Percentiles rank a stretch among this genome's conserved stretches.
Conservation (phyloP, 2,113 vertebrate species). For the Halcyon malimbica region DNA sequence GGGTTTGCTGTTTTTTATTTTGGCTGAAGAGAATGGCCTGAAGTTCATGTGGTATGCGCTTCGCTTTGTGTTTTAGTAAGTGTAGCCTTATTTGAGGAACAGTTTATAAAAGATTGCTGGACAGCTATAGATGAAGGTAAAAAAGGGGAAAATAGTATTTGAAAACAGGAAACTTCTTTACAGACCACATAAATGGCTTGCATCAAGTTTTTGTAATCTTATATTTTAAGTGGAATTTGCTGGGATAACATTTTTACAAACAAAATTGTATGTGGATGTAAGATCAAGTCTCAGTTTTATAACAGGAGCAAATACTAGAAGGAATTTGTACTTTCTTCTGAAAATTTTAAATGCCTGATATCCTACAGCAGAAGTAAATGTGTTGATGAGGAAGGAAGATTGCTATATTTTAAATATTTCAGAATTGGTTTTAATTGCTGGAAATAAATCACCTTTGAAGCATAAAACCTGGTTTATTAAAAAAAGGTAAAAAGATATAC, state of each 20-base stretch:
- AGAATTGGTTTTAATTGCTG: constrained; percentile 5
- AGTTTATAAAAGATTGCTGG: not conserved
- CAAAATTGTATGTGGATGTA: not conserved
- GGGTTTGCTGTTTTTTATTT: not conserved
- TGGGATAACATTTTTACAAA: not conserved
- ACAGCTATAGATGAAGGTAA: not conserved
- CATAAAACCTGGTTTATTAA: not conserved
- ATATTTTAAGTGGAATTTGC: not conserved
- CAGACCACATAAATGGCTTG: not conserved
- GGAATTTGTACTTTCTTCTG: not conserved
- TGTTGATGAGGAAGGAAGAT: not conserved
- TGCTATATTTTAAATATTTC: not conserved
- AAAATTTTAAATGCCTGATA: not conserved
- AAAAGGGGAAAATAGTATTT: not conserved
- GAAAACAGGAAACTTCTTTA: not conserved
- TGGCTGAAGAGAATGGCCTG: not conserved
- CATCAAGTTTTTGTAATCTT: not conserved
- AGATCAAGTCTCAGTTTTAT: not conserved
- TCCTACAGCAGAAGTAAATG: not conserved
- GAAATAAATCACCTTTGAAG: not conserved
- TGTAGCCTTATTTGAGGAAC: not conserved
- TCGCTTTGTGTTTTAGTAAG: not conserved
- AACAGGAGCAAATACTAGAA: not conserved
- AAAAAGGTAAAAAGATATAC: not conserved
- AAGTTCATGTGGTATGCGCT: not conserved